Percentiles rank a stretch among this genome's conserved stretches.
phyloP scores from a whole-genome alignment of 2,888 invertebrate species.

The Callosobruchus maculatus region DNA sequence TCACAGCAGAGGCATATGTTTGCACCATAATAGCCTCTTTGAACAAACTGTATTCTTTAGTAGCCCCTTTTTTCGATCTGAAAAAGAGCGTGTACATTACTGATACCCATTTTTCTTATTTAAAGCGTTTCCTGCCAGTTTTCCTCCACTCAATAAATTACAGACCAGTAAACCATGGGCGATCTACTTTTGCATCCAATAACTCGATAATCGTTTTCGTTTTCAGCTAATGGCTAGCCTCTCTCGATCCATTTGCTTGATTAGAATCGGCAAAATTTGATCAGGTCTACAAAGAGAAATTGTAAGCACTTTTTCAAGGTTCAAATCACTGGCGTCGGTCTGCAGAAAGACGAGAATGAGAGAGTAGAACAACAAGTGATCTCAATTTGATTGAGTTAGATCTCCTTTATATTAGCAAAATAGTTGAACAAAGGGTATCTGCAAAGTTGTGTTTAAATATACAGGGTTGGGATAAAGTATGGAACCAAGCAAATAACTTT shows the following conservation, averaged over 20 bases:
- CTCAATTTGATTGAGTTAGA: too few relatives aligned
- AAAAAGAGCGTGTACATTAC: neutral
- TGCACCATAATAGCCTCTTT: too few relatives aligned
- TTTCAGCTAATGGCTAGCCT: neutral
- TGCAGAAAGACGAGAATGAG: neutral
- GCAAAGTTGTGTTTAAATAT: too few relatives aligned
- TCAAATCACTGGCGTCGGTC: neutral
- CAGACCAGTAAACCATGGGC: neutral
- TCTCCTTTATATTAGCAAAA: too few relatives aligned
- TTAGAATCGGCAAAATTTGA: neutral
- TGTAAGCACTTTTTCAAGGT: neutral
- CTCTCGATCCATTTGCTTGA: neutral
- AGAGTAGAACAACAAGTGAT: neutral
- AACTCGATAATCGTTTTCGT: neutral
- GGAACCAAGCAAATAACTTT: too few relatives aligned
- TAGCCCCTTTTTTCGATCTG: neutral
- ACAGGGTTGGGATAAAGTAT: too few relatives aligned
- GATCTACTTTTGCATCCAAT: neutral
- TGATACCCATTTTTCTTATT: neutral
- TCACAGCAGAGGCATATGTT: too few relatives aligned
- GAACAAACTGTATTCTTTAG: too few relatives aligned
- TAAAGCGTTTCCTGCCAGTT: neutral
- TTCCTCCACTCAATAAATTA: neutral
- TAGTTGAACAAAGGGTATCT: too few relatives aligned
- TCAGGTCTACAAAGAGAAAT: neutral